A percentile compares a stretch with the other conserved stretches of the same genome.
These are phyloP conservation scores for Malurus cyaneus DNA, from an alignment of 2,113 vertebrate species.

Conservation along the genomic window DNA sequence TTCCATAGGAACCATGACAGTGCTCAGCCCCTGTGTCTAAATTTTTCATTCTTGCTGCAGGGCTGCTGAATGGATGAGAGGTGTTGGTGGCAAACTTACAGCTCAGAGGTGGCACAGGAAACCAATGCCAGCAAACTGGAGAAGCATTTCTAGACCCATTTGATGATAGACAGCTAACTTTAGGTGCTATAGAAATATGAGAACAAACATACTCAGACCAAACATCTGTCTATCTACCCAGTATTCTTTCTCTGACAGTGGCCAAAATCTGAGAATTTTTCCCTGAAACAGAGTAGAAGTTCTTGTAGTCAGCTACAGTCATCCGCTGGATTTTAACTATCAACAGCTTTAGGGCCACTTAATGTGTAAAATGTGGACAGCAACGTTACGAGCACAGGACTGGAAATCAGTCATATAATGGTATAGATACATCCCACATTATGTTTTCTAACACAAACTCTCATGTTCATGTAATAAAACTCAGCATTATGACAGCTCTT, in stretches of 20 bases:
- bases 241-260: background rate
- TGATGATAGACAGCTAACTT: background rate
- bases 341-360: background rate
- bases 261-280: background rate
- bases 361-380: background rate
- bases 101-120: background rate
- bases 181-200: background rate
- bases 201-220: background rate
- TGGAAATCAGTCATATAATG: background rate
- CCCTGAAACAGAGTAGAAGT: background rate
- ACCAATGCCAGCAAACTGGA: background rate
- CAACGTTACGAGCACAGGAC: background rate
- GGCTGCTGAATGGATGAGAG: background rate
- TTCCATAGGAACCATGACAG: background rate
- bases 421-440: background rate
- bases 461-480: background rate
- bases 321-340: background rate
- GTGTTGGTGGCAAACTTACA: background rate
- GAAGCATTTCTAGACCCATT: background rate
- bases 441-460: background rate
- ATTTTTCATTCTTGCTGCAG: background rate
- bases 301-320: background rate
- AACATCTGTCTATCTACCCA: background rate
- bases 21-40: background rate
- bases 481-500: background rate